Conservation (phyloP, 2,797 vertebrate species). For the Pteronotus mesoamericanus region DNA sequence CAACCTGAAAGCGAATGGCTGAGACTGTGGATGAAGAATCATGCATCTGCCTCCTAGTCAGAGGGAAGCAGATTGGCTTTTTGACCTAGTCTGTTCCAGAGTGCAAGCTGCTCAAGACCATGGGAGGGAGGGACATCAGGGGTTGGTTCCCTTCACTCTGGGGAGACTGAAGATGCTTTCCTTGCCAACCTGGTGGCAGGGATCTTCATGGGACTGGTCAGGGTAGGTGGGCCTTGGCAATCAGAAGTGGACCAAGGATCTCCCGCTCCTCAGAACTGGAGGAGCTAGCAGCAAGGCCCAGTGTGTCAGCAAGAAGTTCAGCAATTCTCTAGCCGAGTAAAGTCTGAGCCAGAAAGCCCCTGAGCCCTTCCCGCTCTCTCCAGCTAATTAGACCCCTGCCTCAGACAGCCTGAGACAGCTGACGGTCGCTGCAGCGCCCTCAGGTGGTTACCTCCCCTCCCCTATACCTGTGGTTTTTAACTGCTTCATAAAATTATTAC, state of each 20-base stretch:
- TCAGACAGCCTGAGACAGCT: conserved; percentile 76
- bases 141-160: conserved; percentile 91
- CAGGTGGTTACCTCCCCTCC: background rate
- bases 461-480: conserved; percentile 53
- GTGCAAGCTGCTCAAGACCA: conserved; percentile 90
- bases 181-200: conserved; percentile 92
- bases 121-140: conserved; percentile 91
- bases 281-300: conserved; percentile 90
- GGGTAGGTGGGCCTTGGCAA: conserved; percentile 91
- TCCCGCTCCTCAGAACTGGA: conserved; percentile 92
- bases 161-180: conserved; percentile 92
- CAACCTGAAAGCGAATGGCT: conserved; percentile 90
- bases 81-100: conserved; percentile 91
- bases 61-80: conserved; percentile 91
- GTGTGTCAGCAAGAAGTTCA: conserved; percentile 90
- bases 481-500: conserved; percentile 63
- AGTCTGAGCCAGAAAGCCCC: background rate
- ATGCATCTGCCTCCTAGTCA: conserved; percentile 91
- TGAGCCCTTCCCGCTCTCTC: conserved; percentile 66
- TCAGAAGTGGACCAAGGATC: conserved; percentile 93
- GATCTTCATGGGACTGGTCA: conserved; percentile 93
- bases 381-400: conserved; percentile 51
- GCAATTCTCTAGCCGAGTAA: conserved; percentile 87
- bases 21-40: conserved; percentile 88
- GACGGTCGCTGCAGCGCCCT: conserved; percentile 50